phyloP scores from a whole-genome alignment of 2,113 vertebrate genomes.

The Psophia crepitans region DNA sequence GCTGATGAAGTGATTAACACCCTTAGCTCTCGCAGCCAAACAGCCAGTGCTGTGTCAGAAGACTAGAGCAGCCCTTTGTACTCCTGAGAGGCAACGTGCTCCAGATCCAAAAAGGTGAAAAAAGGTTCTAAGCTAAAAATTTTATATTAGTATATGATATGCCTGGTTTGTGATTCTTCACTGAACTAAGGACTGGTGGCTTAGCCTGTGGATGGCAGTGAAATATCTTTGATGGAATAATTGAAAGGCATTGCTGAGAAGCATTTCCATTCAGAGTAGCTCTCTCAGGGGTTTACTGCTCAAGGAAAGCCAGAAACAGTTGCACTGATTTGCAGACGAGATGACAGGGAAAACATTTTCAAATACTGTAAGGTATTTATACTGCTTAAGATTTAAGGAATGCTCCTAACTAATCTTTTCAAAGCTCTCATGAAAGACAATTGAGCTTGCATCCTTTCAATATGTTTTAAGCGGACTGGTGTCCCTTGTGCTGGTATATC shows the following conservation, averaged over 20 bases:
- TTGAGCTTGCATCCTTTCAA: neutral
- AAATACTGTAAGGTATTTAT: slow-evolving; percentile 46
- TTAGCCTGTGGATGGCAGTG: slow-evolving; percentile 59
- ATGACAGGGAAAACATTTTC: slow-evolving; percentile 43
- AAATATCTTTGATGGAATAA: slow-evolving; percentile 60
- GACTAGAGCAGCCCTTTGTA: neutral
- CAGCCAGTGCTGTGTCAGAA: neutral
- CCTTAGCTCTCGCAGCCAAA: neutral
- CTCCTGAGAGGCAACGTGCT: neutral
- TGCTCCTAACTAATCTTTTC: slow-evolving; percentile 22
- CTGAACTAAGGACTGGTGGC: slow-evolving; percentile 3
- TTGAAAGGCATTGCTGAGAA: slow-evolving; percentile 25
- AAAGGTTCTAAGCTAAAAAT: neutral
- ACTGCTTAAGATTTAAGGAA: slow-evolving; percentile 29
- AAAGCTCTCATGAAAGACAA: slow-evolving; percentile 33
- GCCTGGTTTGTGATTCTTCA: neutral
- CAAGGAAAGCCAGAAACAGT: slow-evolving; percentile 36
- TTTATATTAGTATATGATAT: neutral
- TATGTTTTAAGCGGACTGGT: neutral
- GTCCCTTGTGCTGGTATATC: slow-evolving; percentile 1
- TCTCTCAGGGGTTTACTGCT: slow-evolving; percentile 39
- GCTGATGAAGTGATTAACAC: neutral
- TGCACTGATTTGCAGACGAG: slow-evolving; percentile 59
- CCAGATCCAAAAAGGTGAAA: neutral
- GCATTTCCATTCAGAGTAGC: neutral